Evolutionary conservation across 2,888 invertebrate genomes (phyloP), one percentile per base, ranked within the genome.

Genomic region (Notodonta ziczac): DNA sequence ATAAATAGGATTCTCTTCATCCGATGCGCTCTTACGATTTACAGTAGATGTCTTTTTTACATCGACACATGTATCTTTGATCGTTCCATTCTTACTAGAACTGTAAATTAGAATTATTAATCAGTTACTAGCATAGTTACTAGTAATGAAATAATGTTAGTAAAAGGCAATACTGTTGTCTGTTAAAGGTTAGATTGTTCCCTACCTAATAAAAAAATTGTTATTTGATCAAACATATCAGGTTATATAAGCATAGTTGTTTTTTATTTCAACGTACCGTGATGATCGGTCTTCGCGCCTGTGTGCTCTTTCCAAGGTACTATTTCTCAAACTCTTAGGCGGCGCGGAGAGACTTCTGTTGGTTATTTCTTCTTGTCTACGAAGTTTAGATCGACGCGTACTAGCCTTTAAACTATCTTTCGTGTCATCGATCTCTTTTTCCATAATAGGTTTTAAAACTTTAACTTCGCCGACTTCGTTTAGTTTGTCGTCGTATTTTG

Each of bases 291-390:
- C 72, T 48, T 67, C 63, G 32, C 62, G 65, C 59, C 67, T 69
- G 60, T 69, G 63, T 44, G 72, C 65, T 63, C 74, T 82, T 61
- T 78, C 80, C 48, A 64, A 54, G 57, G 73, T 66, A 60, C 69
- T 76, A 16, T 69, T 63, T 72, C 71, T 79, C 53, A 77, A 77
- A 63, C 78, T 72, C 66, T 88, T 90, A 24, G 88, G 86, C 57
- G 91, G 90, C 69, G 89, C 91, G 1, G 91, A 91, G 63, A 87
- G 80, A 76, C 91, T 91, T 66, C 91, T 80, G 68, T 65, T 86
- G 59, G 80, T 67, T 32, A 62, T 56, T 53, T 80, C 83, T 58
- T 83, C 84, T 70, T 86, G 83, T 62, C 76, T 85, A 60, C 82
- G 85, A 58, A 74, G 63, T 66, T 82, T 85, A 5, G 84, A 80